These are phyloP conservation scores for Phrynocephalus guinanensis DNA, from an alignment of 2,797 vertebrate genomes.

Conservation along the genomic window DNA sequence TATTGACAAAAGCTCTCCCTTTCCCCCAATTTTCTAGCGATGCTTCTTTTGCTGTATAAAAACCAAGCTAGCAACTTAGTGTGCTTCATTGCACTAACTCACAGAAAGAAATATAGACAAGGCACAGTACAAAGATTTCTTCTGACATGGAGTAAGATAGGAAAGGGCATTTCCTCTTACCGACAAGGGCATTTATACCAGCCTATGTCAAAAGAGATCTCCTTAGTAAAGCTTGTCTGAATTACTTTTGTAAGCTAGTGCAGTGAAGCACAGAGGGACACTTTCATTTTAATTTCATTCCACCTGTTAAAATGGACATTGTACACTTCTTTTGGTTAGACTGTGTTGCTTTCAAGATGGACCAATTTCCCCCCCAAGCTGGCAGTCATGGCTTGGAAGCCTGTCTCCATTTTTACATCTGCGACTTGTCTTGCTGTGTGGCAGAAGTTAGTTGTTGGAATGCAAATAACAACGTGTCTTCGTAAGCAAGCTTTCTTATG, in stretches of 20 bases:
- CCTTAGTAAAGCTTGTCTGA: not conserved
- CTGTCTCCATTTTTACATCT: not conserved
- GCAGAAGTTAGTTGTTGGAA: conserved; percentile 18
- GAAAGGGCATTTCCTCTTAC: conserved; percentile 30
- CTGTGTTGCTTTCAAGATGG: conserved; percentile 24
- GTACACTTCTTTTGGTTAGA: not conserved
- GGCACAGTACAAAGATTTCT: conserved; percentile 7
- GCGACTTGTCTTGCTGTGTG: not conserved
- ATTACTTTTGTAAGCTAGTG: conserved; percentile 52
- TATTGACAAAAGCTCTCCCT: conserved; percentile 28
- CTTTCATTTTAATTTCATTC: conserved; percentile 47
- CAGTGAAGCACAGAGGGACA: conserved; percentile 42
- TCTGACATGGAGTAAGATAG: conserved; percentile 29
- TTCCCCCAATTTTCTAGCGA: not conserved
- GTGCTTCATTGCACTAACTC: conserved; percentile 18
- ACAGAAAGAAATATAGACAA: conserved; percentile 44
- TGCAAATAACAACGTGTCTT: not conserved
- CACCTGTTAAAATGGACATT: conserved; percentile 30
- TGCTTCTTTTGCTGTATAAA: conserved; percentile 24
- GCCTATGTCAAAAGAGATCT: conserved; percentile 35
- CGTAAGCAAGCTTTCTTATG: not conserved
- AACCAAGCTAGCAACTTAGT: conserved; percentile 29
- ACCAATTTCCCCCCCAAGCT: not conserved
- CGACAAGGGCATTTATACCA: conserved; percentile 32
- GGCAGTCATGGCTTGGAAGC: not conserved